These are phyloP conservation scores for Acanthococcus lagerstroemiae DNA, from an alignment of 2,888 invertebrate genomes.

Conservation along the genomic window DNA sequence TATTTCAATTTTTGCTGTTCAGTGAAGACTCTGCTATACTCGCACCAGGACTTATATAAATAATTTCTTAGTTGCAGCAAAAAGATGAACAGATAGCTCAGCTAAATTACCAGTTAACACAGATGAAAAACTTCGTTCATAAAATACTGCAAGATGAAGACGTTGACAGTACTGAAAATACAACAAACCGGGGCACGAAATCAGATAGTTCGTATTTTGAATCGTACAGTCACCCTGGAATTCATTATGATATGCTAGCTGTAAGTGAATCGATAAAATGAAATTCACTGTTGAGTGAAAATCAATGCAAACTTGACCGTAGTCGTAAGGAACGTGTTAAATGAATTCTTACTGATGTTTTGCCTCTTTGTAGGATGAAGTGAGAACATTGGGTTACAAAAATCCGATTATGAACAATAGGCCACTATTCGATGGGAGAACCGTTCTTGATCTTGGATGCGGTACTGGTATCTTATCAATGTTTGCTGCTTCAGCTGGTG, in stretches of 20 bases:
- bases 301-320: too few relatives aligned
- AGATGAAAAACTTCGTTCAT: slow-evolving; percentile 40
- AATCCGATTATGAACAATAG: slow-evolving; percentile 70
- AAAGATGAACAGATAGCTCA: slow-evolving; percentile 33
- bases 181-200: slow-evolving; percentile 36
- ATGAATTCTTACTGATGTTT: neutral
- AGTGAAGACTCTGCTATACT: neutral
- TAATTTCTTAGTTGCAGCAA: slow-evolving; percentile 29
- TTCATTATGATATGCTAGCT: slow-evolving; percentile 87
- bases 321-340: too few relatives aligned
- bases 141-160: slow-evolving; percentile 38
- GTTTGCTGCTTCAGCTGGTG: slow-evolving; percentile 94
- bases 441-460: slow-evolving; percentile 91
- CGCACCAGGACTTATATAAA: neutral
- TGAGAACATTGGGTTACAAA: slow-evolving; percentile 73
- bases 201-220: slow-evolving; percentile 55
- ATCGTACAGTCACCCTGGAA: slow-evolving; percentile 47
- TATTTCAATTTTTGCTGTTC: neutral
- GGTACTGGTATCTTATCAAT: slow-evolving; percentile 96
- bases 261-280: slow-evolving; percentile 44
- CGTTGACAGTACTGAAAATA: slow-evolving; percentile 43
- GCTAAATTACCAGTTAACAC: slow-evolving; percentile 40
- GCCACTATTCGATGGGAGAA: slow-evolving; percentile 58
- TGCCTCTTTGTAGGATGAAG: slow-evolving; percentile 11
- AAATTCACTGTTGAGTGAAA: too few relatives aligned